Base-by-base conservation (phyloP, 2,113 vertebrate genomes). In the Heterocephalus glaber region DNA sequence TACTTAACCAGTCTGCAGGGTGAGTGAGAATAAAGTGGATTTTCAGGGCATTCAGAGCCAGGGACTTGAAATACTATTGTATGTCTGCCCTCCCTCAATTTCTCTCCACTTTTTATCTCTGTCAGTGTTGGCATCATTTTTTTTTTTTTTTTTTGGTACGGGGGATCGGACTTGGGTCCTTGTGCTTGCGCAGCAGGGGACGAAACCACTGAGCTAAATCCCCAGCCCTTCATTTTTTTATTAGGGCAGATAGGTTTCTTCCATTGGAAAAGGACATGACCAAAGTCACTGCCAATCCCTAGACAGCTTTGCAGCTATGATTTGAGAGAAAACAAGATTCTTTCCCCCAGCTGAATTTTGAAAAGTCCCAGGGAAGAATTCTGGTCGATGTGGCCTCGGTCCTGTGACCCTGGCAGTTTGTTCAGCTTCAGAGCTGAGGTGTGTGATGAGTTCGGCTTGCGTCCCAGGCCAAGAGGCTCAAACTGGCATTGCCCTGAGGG, bases 341-440 rank as follows among this genome's bases (percentile, higher is more conserved):
- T 88, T 65, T 84, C 30, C 22, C 14, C 24, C 30, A 79, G 16
- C 5, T 76, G 63, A 86, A 90, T 14, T 70, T 49, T 65, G 54
- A 74, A 89, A 82, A n/a, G 35, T 68, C 61, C 30, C n/a, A 76
- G 86, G 77, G 94, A 85, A 85, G 77, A 70, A 74, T 70, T 92
- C 24, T 88, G 52, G 52, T 92, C 84, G 76, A 26, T 12, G 5
- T 63, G 52, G 52, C n/a, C 3, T 28, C 9, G 12, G 76, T 94
- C 49, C 2, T 41, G 5, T 89, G 79, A 12, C 41, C 1, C 0
- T 76, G 86, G 68, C 33, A 60, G 63, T 80, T 80, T 58, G 33
- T 20, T 65, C 13, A 77, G 60, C 52, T 61, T 26, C 22, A 74
- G 63, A 28, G 22, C 61, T 52, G 7, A n/a, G 44, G 14, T 86